Evolutionary conservation across 2,888 invertebrate species (phyloP).

Genomic region (Dryococelus australis): DNA sequence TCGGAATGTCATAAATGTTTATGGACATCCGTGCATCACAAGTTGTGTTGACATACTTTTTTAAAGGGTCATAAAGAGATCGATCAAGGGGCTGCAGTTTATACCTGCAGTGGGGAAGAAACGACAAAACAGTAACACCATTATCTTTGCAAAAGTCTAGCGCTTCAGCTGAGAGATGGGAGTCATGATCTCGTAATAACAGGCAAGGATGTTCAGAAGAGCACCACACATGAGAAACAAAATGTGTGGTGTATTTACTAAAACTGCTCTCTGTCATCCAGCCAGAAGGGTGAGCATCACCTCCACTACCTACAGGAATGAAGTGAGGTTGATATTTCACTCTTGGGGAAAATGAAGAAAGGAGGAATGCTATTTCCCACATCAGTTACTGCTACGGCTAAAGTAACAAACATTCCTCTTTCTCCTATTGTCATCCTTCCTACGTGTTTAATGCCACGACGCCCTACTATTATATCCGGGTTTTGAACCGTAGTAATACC

Average conservation of each 20-base stretch:
- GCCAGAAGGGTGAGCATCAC: slow-evolving; percentile 25
- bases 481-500: too few relatives aligned
- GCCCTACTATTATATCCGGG: too few relatives aligned
- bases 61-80: slow-evolving; percentile 17
- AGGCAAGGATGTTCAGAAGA: not conserved
- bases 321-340: not conserved
- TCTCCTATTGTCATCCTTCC: slow-evolving; percentile 41
- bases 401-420: slow-evolving; percentile 46
- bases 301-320: not conserved
- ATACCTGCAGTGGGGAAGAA: slow-evolving; percentile 23
- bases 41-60: slow-evolving; percentile 18
- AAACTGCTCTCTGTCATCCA: slow-evolving; percentile 23
- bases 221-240: not conserved
- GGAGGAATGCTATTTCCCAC: slow-evolving; percentile 17
- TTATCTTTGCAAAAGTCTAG: slow-evolving; percentile 21
- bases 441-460: slow-evolving; percentile 22
- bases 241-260: too few relatives aligned
- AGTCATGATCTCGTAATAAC: not conserved
- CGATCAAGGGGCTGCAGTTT: slow-evolving; percentile 26
- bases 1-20: too few relatives aligned
- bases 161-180: slow-evolving; percentile 7
- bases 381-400: slow-evolving; percentile 41
- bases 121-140: slow-evolving; percentile 25
- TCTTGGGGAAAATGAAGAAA: not conserved
- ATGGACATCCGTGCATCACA: slow-evolving; percentile 25